A percentile compares a stretch with the other conserved stretches of the same genome.
These are phyloP conservation scores for Cataglyphis albicans DNA, from an alignment of 2,888 invertebrate genomes.

Conservation along the genomic window DNA sequence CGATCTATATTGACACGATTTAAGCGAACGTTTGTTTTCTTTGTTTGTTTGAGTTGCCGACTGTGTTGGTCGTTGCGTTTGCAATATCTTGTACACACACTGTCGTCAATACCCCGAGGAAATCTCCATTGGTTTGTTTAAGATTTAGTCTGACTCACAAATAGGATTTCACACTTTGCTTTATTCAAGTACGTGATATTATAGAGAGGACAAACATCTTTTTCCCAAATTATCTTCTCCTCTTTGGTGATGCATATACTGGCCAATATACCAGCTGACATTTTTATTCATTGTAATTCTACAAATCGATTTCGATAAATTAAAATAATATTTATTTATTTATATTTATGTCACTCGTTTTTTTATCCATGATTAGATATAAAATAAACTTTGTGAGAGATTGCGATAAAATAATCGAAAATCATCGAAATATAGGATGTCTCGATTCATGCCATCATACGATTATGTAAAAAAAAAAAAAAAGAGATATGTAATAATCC, in stretches of 20 bases:
- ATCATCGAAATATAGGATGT: not conserved
- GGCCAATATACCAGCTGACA: not conserved
- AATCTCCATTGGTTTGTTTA: slow-evolving; percentile 54
- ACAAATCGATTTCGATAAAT: not conserved
- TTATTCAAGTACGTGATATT: slow-evolving; percentile 29
- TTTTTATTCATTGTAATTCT: not conserved
- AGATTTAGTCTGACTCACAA: slow-evolving; percentile 51
- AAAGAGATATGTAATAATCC: not conserved
- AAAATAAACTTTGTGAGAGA: slow-evolving; percentile 8
- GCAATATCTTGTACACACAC: slow-evolving; percentile 57
- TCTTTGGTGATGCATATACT: not conserved
- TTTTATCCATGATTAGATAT: not conserved
- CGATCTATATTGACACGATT: slow-evolving; percentile 71
- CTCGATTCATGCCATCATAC: not conserved
- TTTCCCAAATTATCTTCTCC: slow-evolving; percentile 38
- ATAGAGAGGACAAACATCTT: slow-evolving; percentile 13
- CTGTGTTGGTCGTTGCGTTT: slow-evolving; percentile 54
- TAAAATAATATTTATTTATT: not conserved
- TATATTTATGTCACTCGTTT: not conserved
- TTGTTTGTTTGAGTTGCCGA: slow-evolving; percentile 67
- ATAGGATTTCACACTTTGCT: slow-evolving; percentile 52
- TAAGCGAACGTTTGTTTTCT: slow-evolving; percentile 66
- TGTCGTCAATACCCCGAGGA: slow-evolving; percentile 52
- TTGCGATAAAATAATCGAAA: not conserved
- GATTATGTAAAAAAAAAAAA: not conserved